A percentile compares a stretch with the other conserved stretches of the same genome.
Conservation (phyloP, 2,888 invertebrate species). For the Panopea generosa region DNA sequence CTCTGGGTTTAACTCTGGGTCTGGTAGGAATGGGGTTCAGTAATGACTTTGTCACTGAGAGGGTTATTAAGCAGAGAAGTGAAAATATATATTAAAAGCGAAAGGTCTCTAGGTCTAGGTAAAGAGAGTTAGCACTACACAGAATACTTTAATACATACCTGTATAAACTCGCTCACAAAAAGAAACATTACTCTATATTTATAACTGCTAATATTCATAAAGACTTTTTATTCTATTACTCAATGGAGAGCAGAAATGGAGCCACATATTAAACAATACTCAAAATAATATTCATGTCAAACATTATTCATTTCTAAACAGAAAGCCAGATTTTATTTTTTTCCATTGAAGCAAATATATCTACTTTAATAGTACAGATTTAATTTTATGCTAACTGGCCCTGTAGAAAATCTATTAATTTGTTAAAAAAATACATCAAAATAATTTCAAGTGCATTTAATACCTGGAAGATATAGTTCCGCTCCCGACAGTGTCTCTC, state of each 20-base stretch:
- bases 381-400: constrained; percentile 9
- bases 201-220: constrained; percentile 12
- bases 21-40: constrained; percentile 45
- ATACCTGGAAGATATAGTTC: constrained; percentile 48
- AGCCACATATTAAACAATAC: constrained; percentile 17
- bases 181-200: constrained; percentile 12
- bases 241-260: constrained; percentile 12
- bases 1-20: constrained; percentile 30
- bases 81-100: constrained; percentile 17
- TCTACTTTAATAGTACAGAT: constrained; percentile 8
- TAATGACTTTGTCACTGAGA: constrained; percentile 19
- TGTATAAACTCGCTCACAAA: constrained; percentile 8
- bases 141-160: constrained; percentile 18
- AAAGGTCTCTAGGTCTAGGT: constrained; percentile 15
- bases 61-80: constrained; percentile 19
- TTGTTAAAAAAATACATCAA: constrained; percentile 19
- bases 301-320: constrained; percentile 12
- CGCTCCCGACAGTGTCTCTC: constrained; percentile 35
- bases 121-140: constrained; percentile 15
- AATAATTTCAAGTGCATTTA: constrained; percentile 14
- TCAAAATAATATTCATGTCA: constrained; percentile 10
- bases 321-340: constrained; percentile 3
- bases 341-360: constrained; percentile 9
- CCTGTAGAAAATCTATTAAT: constrained; percentile 15
- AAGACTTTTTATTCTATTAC: constrained; percentile 13